These are phyloP conservation scores for Rhinella marina DNA, from an alignment of 2,797 vertebrate species.

Conservation along the genomic window DNA sequence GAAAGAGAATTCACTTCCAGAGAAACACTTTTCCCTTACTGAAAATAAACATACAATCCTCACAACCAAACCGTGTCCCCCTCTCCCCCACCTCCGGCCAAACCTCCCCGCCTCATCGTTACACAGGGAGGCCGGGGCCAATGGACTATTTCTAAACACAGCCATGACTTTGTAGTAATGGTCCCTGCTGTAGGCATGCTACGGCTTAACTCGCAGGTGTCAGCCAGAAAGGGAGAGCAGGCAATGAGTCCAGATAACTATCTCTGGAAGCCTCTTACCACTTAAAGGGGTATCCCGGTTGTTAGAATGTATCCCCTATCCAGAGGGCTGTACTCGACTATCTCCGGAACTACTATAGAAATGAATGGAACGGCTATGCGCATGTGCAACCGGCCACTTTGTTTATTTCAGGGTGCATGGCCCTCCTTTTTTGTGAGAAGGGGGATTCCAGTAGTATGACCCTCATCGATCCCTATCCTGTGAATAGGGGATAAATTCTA, in stretches of 20 bases:
- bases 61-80: neutral
- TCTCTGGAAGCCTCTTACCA: neutral
- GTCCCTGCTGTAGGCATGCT: neutral
- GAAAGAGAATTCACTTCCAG: neutral
- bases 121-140: neutral
- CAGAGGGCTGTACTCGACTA: too few species aligned
- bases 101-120: neutral
- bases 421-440: too few species aligned
- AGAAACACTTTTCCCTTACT: neutral
- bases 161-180: neutral
- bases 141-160: neutral
- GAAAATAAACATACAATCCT: constrained; percentile 19
- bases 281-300: neutral
- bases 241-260: neutral
- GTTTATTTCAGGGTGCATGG: too few species aligned
- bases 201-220: neutral
- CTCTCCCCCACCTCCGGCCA: neutral
- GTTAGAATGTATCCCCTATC: too few species aligned
- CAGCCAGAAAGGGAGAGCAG: neutral
- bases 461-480: too few species aligned
- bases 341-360: too few species aligned
- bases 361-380: too few species aligned
- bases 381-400: too few species aligned
- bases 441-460: too few species aligned
- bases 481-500: too few species aligned